Evolutionary conservation across 1,140 invertebrate genomes (phyloP), one percentile per base, ranked within the genome.

Genomic region (Trialeurodes vaporariorum): DNA sequence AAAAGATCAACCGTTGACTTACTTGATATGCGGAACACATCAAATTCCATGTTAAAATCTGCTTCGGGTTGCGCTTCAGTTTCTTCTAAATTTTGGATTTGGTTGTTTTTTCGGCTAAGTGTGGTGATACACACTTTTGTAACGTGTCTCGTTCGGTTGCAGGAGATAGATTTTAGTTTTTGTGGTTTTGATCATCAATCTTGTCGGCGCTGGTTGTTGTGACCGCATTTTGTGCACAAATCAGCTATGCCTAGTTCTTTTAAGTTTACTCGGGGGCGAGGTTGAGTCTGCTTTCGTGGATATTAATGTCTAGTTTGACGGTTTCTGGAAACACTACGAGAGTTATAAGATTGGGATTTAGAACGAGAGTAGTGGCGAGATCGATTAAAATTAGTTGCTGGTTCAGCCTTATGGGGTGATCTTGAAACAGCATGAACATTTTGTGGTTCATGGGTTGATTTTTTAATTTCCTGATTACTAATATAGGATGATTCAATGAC

Each of bases 171-270:
- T 22, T 66, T 23, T 23, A 66, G 25, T 66, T 58, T 66, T 21
- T 5, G 24, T 21, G 17, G n/a, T 17, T 64, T n/a, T 11, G 17
- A 9, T 17, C 24, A 12, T 21, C 64, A 66, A 13, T 66, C 12
- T 11, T 12, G 22, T 24, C 23, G 2, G 12, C 23, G 2, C n/a
- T 67, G 66, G 21, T 67, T 67, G 21, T 61, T 62, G 2, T 34
- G 17, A 5, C 60, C 66, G 40, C 66, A 67, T 25, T 60, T 5
- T 59, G 62, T 25, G 25, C 66, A 58, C n/a, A 58, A 17, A 13
- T 21, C 40, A 59, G 22, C 40, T 12, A 66, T 66, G 11, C 49
- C 27, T 66, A 59, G 24, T 2, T 5, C 9, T 58, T 66, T 23
- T 9, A 58, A 66, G 25, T 66, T 25, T 13, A 26, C 22, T 61